phyloP scores from a whole-genome alignment of 1,140 invertebrate species.

The Drosophila ohnishii region DNA sequence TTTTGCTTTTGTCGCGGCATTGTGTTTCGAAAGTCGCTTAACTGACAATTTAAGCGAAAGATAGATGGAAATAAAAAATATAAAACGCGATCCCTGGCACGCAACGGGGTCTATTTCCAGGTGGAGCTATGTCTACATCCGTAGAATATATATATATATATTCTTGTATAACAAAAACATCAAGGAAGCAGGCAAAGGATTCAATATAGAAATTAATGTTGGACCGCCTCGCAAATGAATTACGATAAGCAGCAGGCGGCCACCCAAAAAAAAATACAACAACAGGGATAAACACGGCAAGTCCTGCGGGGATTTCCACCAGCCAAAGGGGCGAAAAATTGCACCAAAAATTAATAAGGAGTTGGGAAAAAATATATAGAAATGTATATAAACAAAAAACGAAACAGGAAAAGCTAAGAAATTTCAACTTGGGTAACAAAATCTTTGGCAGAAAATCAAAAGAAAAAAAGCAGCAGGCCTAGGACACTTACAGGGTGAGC shows the following conservation, averaged over 20 bases:
- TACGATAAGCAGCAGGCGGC: conserved; percentile 72
- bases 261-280: conserved; percentile 26
- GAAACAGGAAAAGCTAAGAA: conserved; percentile 15
- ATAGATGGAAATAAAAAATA: conserved; percentile 37
- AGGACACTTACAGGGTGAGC: neutral
- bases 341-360: conserved; percentile 76
- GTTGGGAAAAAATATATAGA: conserved; percentile 17
- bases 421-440: conserved; percentile 49
- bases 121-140: conserved; percentile 12
- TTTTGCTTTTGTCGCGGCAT: conserved; percentile 45
- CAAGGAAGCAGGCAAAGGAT: conserved; percentile 46
- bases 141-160: conserved; percentile 5
- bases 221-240: conserved; percentile 66
- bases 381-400: neutral
- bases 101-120: conserved; percentile 33
- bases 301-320: conserved; percentile 25
- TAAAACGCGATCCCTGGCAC: conserved; percentile 50
- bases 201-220: conserved; percentile 78
- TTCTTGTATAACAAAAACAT: no score
- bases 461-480: neutral
- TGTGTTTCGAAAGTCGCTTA: conserved; percentile 65
- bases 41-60: conserved; percentile 63
- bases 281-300: conserved; percentile 35
- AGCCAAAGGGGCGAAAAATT: conserved; percentile 74
- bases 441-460: conserved; percentile 38